Conservation (phyloP, 2,113 vertebrate genomes). For the Entosphenus tridentatus region DNA sequence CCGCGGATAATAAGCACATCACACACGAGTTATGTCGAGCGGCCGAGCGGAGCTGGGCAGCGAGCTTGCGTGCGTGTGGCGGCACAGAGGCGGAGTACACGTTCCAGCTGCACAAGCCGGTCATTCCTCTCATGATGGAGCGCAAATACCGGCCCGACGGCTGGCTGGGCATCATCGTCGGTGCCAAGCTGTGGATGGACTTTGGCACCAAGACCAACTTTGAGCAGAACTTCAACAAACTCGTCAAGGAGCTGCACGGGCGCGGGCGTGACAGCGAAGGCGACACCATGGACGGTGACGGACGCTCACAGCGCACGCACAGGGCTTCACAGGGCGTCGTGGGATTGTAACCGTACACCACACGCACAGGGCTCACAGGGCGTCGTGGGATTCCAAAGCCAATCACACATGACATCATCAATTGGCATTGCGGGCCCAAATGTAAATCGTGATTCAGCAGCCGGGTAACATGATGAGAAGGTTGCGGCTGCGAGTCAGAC, state of each 20-base stretch:
- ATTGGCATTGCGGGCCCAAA: no score
- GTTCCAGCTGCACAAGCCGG: conserved; percentile 9
- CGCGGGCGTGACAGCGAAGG: background rate
- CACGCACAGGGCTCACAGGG: no score
- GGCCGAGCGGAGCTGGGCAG: no score
- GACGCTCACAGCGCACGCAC: background rate
- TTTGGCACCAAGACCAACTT: conserved; percentile 8
- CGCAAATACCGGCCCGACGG: conserved; percentile 9
- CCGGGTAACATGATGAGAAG: no score
- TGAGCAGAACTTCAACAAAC: conserved; percentile 8
- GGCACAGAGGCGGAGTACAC: conserved; percentile 10
- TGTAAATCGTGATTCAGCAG: no score
- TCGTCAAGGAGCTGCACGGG: conserved; percentile 7
- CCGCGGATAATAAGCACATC: no score
- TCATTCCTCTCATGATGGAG: conserved; percentile 11
- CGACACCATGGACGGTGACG: background rate
- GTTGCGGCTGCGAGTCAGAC: no score
- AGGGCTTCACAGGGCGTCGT: background rate
- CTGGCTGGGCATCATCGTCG: conserved; percentile 8
- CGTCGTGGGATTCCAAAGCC: no score
- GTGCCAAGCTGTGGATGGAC: conserved; percentile 10
- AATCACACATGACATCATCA: no score
- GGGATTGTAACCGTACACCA: background rate
- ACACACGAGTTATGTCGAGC: no score
- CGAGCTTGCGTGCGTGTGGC: no score